Evolutionary conservation across 1,140 invertebrate genomes (phyloP).

Genomic region (Drosophila teissieri): DNA sequence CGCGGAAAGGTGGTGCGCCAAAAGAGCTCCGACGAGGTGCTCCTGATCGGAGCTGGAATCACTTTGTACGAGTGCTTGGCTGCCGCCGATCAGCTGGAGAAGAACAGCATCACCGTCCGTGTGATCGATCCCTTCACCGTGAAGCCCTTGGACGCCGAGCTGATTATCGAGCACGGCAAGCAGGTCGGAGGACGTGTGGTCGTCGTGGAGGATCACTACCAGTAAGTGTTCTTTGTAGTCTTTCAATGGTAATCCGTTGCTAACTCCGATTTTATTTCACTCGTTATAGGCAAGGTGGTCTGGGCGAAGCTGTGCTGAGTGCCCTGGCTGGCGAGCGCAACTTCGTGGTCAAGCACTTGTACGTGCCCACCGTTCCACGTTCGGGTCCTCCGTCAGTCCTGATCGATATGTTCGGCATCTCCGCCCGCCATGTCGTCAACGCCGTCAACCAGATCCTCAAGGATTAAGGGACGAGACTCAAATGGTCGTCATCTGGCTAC

Average conservation of each 20-base stretch:
- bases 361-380: slow-evolving; percentile 94
- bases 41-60: slow-evolving; percentile 96
- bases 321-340: slow-evolving; percentile 90
- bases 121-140: slow-evolving; percentile 98
- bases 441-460: slow-evolving; percentile 89
- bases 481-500: background rate
- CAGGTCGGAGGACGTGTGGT: slow-evolving; percentile 93
- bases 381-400: slow-evolving; percentile 95
- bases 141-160: slow-evolving; percentile 95
- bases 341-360: slow-evolving; percentile 93
- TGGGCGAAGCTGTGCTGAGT: slow-evolving; percentile 96
- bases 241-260: background rate
- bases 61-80: slow-evolving; percentile 96
- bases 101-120: slow-evolving; percentile 89
- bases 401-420: slow-evolving; percentile 95
- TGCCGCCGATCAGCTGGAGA: slow-evolving; percentile 92
- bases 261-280: background rate
- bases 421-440: slow-evolving; percentile 90
- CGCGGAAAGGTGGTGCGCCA: slow-evolving; percentile 92
- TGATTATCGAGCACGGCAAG: slow-evolving; percentile 92
- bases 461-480: slow-evolving; percentile 80
- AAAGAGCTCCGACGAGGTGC: slow-evolving; percentile 90
- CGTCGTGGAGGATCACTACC: slow-evolving; percentile 99
- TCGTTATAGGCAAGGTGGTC: slow-evolving; percentile 89
- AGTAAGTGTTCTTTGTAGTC: slow-evolving; percentile 85